Evolutionary conservation across 2,113 vertebrate genomes (phyloP), one percentile per base, ranked within the genome.

Genomic region (Laticauda colubrina): DNA sequence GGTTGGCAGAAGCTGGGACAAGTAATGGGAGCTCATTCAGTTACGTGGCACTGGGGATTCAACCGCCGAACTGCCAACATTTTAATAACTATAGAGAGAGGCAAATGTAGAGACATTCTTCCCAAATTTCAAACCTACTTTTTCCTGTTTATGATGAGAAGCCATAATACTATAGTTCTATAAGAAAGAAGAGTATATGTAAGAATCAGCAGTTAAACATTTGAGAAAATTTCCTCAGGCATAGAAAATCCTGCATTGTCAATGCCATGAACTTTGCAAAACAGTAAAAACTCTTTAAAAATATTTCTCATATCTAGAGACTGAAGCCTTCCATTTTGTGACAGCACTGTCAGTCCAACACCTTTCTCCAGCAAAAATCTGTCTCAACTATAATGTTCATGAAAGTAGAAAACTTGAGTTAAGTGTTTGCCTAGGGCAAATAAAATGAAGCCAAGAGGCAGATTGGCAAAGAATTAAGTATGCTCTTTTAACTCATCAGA

Each of bases 391-490:
- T 96, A 95, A 95, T 95, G 90, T 94, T 26, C 34, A 88, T 93
- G 61, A 95, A 95, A 96, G 69, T 89, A 94, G 45, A 94, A 89
- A 95, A 95, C 92, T 90, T 95, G 94, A 94, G 95, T 94, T 96
- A 97, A 96, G 93, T 95, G 64, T 89, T 96, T 96, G 95, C 96
- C 95, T 96, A 93, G 90, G 93, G 96, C 95, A 94, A 81, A 94
- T 34, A 96, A 91, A 94, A 95, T 43, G 93, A 90, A 95, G 93
- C 95, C 92, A 95, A 92, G 51, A 96, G 94, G 93, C 93, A 96
- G 96, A 75, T 91, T 92, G 8, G 96, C 92, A 94, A 96, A 90
- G 95, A 96, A 96, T 97, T 96, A 96, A 95, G 91, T 93, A 96
- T 93, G 94, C 93, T 93, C 95, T 96, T 97, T 95, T 94, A 94